Percentiles rank a stretch among this genome's conserved stretches.
phyloP scores from a whole-genome alignment of 2,888 invertebrate genomes.

The Micoletzkya japonica region DNA sequence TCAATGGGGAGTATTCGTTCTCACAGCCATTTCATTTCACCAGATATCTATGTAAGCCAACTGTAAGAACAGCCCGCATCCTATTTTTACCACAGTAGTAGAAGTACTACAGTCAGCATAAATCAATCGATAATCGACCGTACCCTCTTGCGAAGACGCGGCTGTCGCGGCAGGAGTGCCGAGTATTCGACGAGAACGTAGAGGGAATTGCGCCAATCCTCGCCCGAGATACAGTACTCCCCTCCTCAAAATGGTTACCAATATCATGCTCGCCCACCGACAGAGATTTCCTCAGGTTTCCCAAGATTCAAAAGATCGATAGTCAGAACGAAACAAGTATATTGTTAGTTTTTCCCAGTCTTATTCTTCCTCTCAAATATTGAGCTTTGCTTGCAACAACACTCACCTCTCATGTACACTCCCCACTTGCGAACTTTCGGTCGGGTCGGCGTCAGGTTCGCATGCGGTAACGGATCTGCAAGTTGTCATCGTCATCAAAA shows the following conservation, averaged over 20 bases:
- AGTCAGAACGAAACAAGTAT: neutral
- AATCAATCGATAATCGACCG: neutral
- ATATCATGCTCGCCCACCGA: neutral
- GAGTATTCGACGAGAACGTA: constrained; percentile 36
- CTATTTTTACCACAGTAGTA: neutral
- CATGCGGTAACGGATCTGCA: constrained; percentile 19
- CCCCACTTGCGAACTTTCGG: constrained; percentile 29
- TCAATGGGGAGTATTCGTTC: neutral
- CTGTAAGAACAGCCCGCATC: neutral
- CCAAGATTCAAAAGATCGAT: neutral
- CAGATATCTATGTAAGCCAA: neutral
- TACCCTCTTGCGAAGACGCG: constrained; percentile 45
- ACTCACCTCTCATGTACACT: constrained; percentile 26
- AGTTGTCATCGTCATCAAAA: neutral
- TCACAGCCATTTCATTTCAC: too few relatives aligned
- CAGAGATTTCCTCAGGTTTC: too few relatives aligned
- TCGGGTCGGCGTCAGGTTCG: constrained; percentile 27
- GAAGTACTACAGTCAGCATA: neutral
- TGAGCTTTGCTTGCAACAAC: neutral
- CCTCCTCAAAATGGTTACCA: neutral
- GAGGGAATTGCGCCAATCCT: constrained; percentile 26
- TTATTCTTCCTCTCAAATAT: neutral
- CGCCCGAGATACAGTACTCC: constrained; percentile 26
- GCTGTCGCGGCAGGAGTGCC: constrained; percentile 42
- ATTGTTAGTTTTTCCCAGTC: neutral